Percentiles rank a stretch among this genome's conserved stretches.
These are phyloP conservation scores for Drosophila parabipectinata DNA, from an alignment of 1,140 invertebrate species.

Conservation along the genomic window DNA sequence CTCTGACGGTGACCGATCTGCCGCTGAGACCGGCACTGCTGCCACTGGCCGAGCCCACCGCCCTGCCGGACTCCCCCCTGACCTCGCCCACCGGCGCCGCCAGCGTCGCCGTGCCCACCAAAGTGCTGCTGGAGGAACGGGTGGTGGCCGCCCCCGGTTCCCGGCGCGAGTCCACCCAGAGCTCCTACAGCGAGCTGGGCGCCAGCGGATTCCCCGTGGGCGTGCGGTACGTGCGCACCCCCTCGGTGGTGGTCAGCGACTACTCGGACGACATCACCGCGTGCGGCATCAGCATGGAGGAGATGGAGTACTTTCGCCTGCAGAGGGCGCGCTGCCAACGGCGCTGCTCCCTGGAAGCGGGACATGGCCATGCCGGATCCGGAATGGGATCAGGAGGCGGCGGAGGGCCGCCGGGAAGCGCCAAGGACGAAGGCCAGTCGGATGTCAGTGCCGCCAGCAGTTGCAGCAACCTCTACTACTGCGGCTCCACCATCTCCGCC, in stretches of 20 bases:
- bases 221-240: conserved; percentile 89
- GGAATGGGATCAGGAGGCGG: conserved; percentile 32
- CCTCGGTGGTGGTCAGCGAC: conserved; percentile 93
- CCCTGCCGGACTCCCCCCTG: conserved; percentile 68
- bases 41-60: conserved; percentile 78
- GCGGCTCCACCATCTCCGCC: conserved; percentile 85
- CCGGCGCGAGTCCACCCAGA: conserved; percentile 78
- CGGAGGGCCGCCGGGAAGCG: conserved; percentile 30
- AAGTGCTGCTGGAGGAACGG: conserved; percentile 79
- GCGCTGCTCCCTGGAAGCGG: conserved; percentile 75
- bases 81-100: conserved; percentile 48
- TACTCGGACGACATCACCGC: conserved; percentile 90
- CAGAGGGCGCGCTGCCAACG: conserved; percentile 83
- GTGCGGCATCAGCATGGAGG: conserved; percentile 87
- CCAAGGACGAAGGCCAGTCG: conserved; percentile 83
- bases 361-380: conserved; percentile 39
- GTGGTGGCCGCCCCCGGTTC: conserved; percentile 66
- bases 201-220: conserved; percentile 31
- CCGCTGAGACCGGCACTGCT: conserved; percentile 73
- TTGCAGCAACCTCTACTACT: conserved; percentile 87
- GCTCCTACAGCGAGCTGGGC: conserved; percentile 69
- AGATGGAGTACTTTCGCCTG: conserved; percentile 87
- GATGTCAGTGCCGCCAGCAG: conserved; percentile 87
- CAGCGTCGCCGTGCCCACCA: conserved; percentile 64
- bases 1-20: conserved; percentile 78